These are phyloP conservation scores for Triplophysa siluroides DNA, from an alignment of 2,113 vertebrate species.

Conservation along the genomic window DNA sequence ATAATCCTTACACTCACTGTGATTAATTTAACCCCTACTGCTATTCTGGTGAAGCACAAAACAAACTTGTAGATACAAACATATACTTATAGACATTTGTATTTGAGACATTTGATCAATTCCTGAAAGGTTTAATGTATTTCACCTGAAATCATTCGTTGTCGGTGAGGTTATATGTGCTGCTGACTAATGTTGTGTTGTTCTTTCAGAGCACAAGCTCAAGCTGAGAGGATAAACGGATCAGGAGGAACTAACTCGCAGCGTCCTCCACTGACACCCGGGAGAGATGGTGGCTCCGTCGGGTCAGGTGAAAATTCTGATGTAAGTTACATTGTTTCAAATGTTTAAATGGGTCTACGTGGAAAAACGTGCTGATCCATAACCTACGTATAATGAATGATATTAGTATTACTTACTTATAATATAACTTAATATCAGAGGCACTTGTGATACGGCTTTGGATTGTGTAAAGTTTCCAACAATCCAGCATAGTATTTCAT, in stretches of 20 bases:
- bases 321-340: conserved; percentile 68
- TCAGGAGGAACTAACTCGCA: conserved; percentile 72
- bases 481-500: too few species aligned
- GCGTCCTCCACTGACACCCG: conserved; percentile 78
- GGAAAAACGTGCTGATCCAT: background rate
- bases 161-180: background rate
- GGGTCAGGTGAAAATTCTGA: conserved; percentile 82
- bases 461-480: too few species aligned
- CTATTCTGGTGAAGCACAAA: background rate
- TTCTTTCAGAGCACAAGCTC: conserved; percentile 77
- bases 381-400: background rate
- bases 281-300: conserved; percentile 70
- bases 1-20: conserved; percentile 34
- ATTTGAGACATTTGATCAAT: too few species aligned
- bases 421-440: too few species aligned
- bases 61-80: background rate
- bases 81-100: background rate
- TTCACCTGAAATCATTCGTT: background rate
- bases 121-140: background rate
- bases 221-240: conserved; percentile 69
- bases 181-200: conserved; percentile 5
- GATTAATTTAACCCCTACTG: background rate
- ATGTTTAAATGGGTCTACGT: background rate
- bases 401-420: too few species aligned
- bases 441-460: too few species aligned